These are phyloP conservation scores for Conops quadrifasciatus DNA, from an alignment of 2,888 invertebrate genomes.

Conservation along the genomic window DNA sequence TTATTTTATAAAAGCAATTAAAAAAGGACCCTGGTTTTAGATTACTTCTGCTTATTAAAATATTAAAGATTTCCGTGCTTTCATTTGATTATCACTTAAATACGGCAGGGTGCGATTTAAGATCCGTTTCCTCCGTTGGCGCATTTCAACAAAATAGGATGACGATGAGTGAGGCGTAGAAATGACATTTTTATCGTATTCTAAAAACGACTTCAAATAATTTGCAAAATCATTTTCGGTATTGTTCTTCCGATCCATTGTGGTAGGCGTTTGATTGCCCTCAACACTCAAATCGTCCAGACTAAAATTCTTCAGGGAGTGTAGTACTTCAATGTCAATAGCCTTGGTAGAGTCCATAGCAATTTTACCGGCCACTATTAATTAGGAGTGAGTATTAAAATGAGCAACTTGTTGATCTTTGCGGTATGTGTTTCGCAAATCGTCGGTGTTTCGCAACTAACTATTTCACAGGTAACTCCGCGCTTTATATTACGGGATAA, in stretches of 20 bases:
- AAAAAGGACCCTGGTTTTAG: background rate
- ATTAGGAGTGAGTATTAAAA: background rate
- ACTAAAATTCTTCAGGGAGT: conserved; percentile 2
- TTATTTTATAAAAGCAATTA: background rate
- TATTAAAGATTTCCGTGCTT: conserved; percentile 34
- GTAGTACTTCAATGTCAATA: conserved; percentile 17
- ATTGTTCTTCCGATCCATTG: background rate
- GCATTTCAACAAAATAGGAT: conserved; percentile 27
- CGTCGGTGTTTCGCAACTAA: conserved; percentile 17
- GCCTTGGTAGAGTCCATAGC: conserved; percentile 1
- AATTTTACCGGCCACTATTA: background rate
- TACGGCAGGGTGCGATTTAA: conserved; percentile 14
- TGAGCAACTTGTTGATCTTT: background rate
- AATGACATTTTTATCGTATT: background rate
- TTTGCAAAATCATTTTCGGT: background rate
- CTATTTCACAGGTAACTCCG: conserved; percentile 4
- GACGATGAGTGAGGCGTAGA: conserved; percentile 24
- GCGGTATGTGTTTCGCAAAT: conserved; percentile 22
- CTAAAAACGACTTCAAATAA: background rate
- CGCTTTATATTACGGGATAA: conserved; percentile 16
- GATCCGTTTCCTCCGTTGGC: conserved; percentile 21
- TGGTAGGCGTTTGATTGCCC: background rate
- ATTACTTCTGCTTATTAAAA: conserved; percentile 11
- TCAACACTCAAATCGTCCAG: conserved; percentile 1
- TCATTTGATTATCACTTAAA: background rate